Evolutionary conservation across 2,888 invertebrate genomes (phyloP).

Genomic region (Dynastes grantii): DNA sequence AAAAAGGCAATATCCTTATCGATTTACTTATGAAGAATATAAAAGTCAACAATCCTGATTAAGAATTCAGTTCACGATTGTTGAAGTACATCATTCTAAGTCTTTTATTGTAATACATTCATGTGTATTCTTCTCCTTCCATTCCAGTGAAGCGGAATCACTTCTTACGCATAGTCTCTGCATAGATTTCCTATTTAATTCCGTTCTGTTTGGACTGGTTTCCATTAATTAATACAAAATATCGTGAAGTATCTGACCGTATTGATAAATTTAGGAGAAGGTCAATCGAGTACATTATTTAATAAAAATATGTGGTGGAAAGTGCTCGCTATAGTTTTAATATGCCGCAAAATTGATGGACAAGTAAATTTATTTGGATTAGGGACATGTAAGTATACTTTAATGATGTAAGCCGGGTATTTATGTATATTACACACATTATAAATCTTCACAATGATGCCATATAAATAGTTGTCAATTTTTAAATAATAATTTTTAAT

Average conservation of each 20-base stretch:
- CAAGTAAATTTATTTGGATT: conserved; percentile 35
- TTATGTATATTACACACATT: background rate
- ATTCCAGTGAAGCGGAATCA: background rate
- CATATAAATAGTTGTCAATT: too few relatives aligned
- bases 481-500: too few relatives aligned
- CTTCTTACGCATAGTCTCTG: background rate
- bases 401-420: too few relatives aligned
- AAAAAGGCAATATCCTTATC: background rate
- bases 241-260: conserved; percentile 13
- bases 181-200: conserved; percentile 7
- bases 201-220: background rate
- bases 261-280: conserved; percentile 17
- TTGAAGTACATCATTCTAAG: conserved; percentile 23
- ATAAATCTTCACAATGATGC: too few relatives aligned
- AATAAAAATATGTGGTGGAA: conserved; percentile 28
- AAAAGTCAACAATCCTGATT: background rate
- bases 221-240: background rate
- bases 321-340: background rate
- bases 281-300: conserved; percentile 1
- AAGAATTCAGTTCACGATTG: conserved; percentile 21
- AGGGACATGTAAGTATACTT: conserved; percentile 23
- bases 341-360: background rate
- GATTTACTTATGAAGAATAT: conserved; percentile 1
- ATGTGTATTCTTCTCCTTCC: background rate
- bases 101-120: conserved; percentile 6